Evolutionary conservation across 2,888 invertebrate genomes (phyloP), one percentile per base, ranked within the genome.

Genomic region (Nemotelus pantherinus): DNA sequence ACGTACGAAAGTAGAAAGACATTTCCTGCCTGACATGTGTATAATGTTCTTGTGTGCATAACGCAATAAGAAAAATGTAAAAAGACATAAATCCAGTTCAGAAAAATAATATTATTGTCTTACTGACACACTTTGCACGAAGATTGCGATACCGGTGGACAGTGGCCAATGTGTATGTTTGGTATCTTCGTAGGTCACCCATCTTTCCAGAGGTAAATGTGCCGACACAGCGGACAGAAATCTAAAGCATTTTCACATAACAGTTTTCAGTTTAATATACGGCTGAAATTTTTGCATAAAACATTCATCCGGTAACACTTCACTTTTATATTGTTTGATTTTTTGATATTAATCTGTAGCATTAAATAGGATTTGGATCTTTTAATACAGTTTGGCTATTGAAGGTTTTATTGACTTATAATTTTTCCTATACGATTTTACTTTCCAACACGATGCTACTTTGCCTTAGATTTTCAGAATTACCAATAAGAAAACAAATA

Each of bases 61-160:
- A 7, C 2, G 25, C 25, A 44, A n/a, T 47, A 57, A 25, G 47
- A 10, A 72, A 43, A 72, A 72, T 58, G 58, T 45, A 74, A 60
- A 39, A 60, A 60, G 25, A 25, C n/a, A 10, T 74, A 53, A 63
- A 74, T 58, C 60, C 72, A 60, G 72, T 72, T 45, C 58, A 45
- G 60, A 9, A 45, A 72, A 72, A 72, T 72, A 70, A 70, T 70
- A 60, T 72, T 72, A 74, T 63, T 74, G 60, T 60, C 74, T 25
- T 74, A 74, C 74, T 74, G 74, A 74, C 74, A 74, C 41, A 74
- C 74, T 74, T 74, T 74, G 43, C 3, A n/a, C 41, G 41, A 43
- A 43, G 63, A 25, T 63, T 63, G 63, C 63, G 43, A 63, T 41
- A 43, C 43, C 10, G 53, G 6, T 63, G 63, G 41, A 63, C 63